These are phyloP conservation scores for Sebastes paucispinis DNA, from an alignment of 2,797 vertebrate species.

Conservation along the genomic window DNA sequence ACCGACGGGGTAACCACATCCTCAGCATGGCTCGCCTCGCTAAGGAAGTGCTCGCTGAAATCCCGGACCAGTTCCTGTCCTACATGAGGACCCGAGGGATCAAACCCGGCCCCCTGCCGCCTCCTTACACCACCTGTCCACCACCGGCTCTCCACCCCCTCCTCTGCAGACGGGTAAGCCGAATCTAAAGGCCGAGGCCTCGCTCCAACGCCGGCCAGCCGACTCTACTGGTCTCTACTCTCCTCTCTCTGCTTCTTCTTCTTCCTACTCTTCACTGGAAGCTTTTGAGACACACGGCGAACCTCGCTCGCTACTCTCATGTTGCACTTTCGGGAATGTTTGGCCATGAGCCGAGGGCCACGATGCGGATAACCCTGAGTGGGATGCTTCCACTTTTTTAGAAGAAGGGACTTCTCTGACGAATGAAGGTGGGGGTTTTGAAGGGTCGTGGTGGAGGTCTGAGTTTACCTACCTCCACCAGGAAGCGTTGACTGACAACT, in stretches of 20 bases:
- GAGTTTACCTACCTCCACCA: not conserved
- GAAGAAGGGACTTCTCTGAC: conserved; percentile 6
- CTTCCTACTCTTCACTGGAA: conserved; percentile 60
- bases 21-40: conserved; percentile 96
- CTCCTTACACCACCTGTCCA: conserved; percentile 84
- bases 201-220: not conserved
- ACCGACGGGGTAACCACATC: conserved; percentile 93
- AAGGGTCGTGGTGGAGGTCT: not conserved
- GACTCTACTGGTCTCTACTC: conserved; percentile 32
- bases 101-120: conserved; percentile 91
- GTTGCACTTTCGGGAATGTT: conserved; percentile 47
- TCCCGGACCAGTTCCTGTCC: conserved; percentile 97
- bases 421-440: not conserved
- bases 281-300: conserved; percentile 42
- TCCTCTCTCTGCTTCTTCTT: conserved; percentile 63
- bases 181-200: conserved; percentile 84
- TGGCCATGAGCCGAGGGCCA: not conserved
- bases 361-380: not conserved
- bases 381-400: not conserved
- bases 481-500: not conserved
- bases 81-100: conserved; percentile 96
- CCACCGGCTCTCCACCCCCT: conserved; percentile 76
- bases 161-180: conserved; percentile 87
- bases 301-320: conserved; percentile 23
- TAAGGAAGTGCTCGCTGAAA: conserved; percentile 95